Conservation (phyloP, 2,113 vertebrate genomes). For the Hypomesus transpacificus region DNA sequence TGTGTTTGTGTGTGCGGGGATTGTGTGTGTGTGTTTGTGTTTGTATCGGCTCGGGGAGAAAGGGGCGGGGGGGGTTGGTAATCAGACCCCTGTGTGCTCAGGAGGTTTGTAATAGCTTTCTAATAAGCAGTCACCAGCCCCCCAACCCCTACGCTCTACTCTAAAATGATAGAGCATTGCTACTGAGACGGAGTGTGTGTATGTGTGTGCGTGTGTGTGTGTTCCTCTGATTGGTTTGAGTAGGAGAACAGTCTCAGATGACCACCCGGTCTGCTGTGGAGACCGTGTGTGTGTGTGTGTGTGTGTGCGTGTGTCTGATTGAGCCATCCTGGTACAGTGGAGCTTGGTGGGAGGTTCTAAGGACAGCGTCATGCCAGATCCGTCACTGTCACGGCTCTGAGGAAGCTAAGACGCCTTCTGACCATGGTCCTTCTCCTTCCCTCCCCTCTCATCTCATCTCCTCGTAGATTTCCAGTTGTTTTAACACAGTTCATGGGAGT, state of each 20-base stretch:
- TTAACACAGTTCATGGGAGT: conserved; percentile 48
- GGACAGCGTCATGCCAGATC: too few species aligned
- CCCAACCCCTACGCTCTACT: not conserved
- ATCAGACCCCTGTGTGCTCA: conserved; percentile 68
- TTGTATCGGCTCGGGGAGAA: not conserved
- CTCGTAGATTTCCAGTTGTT: conserved; percentile 53
- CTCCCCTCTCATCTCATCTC: not conserved
- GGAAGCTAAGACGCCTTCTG: too few species aligned
- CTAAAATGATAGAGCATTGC: too few species aligned
- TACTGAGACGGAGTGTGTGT: too few species aligned
- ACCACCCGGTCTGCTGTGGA: too few species aligned
- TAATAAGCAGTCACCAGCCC: conserved; percentile 69
- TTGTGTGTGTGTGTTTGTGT: not conserved
- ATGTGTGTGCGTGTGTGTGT: too few species aligned
- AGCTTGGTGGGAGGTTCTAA: too few species aligned
- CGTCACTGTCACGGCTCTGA: too few species aligned
- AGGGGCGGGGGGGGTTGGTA: conserved; percentile 52
- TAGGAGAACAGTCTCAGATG: too few species aligned
- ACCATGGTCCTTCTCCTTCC: not conserved
- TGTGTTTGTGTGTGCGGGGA: not conserved
- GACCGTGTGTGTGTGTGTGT: conserved; percentile 17
- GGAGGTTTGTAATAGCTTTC: conserved; percentile 78
- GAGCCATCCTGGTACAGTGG: too few species aligned
- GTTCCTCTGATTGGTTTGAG: too few species aligned
- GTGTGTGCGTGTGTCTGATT: not conserved